Conservation (phyloP, 2,888 invertebrate species). For the Epistrophe eligans region DNA sequence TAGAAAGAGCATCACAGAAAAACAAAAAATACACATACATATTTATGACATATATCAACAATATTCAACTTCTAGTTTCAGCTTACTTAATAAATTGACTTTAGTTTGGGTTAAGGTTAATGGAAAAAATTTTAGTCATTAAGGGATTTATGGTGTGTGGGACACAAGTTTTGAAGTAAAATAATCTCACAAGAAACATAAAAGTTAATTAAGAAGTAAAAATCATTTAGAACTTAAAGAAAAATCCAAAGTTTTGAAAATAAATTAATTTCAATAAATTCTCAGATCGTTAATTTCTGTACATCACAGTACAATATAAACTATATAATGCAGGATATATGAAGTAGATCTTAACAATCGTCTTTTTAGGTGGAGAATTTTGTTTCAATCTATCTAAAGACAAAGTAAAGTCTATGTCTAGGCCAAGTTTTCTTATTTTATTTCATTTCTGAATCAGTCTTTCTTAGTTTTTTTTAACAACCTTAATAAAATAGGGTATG, state of each 20-base stretch:
- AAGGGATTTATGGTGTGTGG: not conserved
- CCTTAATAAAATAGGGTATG: not conserved
- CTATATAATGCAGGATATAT: too few species aligned
- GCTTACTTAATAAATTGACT: too few species aligned
- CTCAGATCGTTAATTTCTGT: slow-evolving; percentile 70
- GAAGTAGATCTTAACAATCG: not conserved
- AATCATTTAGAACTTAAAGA: not conserved
- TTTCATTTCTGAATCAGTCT: not conserved
- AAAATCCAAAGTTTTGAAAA: slow-evolving; percentile 58
- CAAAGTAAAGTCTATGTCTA: slow-evolving; percentile 52
- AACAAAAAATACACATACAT: too few species aligned
- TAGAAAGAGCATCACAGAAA: too few species aligned
- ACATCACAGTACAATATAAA: not conserved
- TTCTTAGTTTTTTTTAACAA: not conserved
- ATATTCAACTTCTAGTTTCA: too few species aligned
- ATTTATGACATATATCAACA: too few species aligned
- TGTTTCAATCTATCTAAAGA: slow-evolving; percentile 35
- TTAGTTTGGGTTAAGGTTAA: not conserved
- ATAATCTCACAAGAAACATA: slow-evolving; percentile 35
- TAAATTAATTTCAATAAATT: slow-evolving; percentile 75
- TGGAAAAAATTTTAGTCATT: not conserved
- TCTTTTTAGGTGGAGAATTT: not conserved
- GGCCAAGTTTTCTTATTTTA: slow-evolving; percentile 17
- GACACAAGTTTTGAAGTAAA: slow-evolving; percentile 7
- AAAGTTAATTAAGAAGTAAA: not conserved